Base-by-base conservation (phyloP, 2,113 vertebrate genomes). In the Dromas ardeola region DNA sequence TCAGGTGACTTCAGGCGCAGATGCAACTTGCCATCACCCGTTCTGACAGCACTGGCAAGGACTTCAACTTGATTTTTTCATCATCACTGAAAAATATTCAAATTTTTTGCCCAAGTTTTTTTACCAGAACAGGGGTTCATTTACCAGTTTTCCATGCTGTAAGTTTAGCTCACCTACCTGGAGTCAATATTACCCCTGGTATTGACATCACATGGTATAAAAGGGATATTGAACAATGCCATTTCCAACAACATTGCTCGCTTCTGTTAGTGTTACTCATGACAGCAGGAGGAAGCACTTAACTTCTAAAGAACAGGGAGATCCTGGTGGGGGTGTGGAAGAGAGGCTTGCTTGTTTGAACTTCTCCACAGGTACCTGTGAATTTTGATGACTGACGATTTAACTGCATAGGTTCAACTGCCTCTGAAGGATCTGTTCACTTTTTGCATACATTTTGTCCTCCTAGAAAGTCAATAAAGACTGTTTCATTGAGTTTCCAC, bases 271-370 rank as follows among this genome's bases (percentile, higher is more conserved):
- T 29, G 38, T 32, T 76, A 53, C 5, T 36, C 21, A 59, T 30
- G 21, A 72, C 3, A 77, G 8, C 12, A 50, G 9, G 12, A 76
- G 81, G 17, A 71, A 71, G 22, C 2, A 6, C 0, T 0, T 8
- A 63, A 32, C 9, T 81, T 14, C 23, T 55, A 65, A 95, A 72
- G 58, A 92, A 72, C 5, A 55, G 12, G 29, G 11, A 58, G 15
- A 4, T 10, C 26, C 63, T 72, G 12, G 21, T 59, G 26, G 25
- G 29, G 4, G 6, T 11, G 4, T 9, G 26, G 17, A 8, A 69
- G 34, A 82, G 38, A 47, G 10, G 17, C 49, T 45, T 72, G 2
- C 15, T 89, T 79, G 11, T 58, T 93, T 63, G 67, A 32, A 21
- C 19, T 92, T 81, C 19, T 26, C 40, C 25, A 73, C 84, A 87